A percentile compares a stretch with the other conserved stretches of the same genome.
Evolutionary conservation across 2,797 vertebrate genomes (phyloP).

Genomic region (Muscicapa comitata): DNA sequence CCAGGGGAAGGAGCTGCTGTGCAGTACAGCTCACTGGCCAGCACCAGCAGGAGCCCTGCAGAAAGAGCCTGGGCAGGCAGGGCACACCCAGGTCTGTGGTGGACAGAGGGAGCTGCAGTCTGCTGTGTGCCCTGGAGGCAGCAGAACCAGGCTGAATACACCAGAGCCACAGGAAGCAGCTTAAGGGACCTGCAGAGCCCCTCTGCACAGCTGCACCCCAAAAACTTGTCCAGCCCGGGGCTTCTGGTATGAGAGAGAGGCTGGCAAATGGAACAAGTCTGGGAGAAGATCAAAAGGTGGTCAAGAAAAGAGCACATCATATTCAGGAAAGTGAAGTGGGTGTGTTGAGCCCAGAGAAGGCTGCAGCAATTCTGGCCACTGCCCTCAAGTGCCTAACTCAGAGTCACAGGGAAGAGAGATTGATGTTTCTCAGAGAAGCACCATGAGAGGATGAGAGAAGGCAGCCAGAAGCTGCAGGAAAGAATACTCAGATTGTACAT

Average conservation of each 20-base stretch:
- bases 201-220: neutral
- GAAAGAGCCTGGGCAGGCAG: accelerated
- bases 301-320: accelerated
- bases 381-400: neutral
- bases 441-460: neutral
- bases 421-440: neutral
- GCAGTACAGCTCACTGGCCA: accelerated
- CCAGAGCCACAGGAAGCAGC: accelerated
- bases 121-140: neutral
- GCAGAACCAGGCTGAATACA: neutral
- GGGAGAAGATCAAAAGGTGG: neutral
- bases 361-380: neutral
- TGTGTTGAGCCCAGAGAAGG: neutral
- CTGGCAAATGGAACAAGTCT: neutral
- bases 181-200: accelerated
- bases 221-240: accelerated
- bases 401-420: neutral
- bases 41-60: neutral
- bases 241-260: accelerated
- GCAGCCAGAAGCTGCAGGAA: neutral
- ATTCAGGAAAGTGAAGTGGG: neutral
- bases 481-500: neutral
- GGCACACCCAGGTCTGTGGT: neutral
- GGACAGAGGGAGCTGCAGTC: neutral
- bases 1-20: neutral